Evolutionary conservation across 2,888 invertebrate species (phyloP), one percentile per base, ranked within the genome.

Genomic region (Megastigmus dorsalis): DNA sequence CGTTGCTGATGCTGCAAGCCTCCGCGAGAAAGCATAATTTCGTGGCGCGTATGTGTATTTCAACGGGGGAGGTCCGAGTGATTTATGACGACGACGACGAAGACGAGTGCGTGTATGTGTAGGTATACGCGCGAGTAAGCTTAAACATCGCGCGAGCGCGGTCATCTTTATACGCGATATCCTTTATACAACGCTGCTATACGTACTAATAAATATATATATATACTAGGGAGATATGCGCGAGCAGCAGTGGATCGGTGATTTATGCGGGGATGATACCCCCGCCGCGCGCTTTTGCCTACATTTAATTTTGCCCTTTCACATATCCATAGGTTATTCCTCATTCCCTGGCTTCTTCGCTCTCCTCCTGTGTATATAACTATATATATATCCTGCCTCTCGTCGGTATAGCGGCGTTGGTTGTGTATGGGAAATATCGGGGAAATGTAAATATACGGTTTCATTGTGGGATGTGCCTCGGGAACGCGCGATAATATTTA

Each of bases 401-500:
- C n/a, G n/a, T n/a, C n/a, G n/a, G n/a, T n/a, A n/a, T n/a, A n/a
- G 10, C 23, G 10, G 20, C 10, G 15, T 15, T 18, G 10, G 33
- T 7, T 59, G 36, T 36, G 23, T n/a, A 13, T 45, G 38, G 76
- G 63, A 74, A 76, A 71, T 78, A 79, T 76, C 52, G 59, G 41
- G 23, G 30, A 15, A 33, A 36, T 20, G 41, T 45, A 26, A 20
- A 50, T 60, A 23, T 55, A 41, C 15, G 41, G 30, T 45, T 52
- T 68, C 50, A 41, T 60, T 69, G 60, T 60, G 50, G 52, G n/a
- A n/a, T n/a, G n/a, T n/a, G n/a, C 48, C 9, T 26, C 18, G 10
- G 36, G 26, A 48, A 59, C 23, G 48, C n/a, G 50, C 57, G 68
- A 48, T 59, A 59, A 38, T 68, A 68, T 68, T 68, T 68, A 57